Percentiles rank a stretch among this genome's conserved stretches.
These are phyloP conservation scores for Stichodactyla mertensii DNA, from an alignment of 64 coral and sea anemone genomes.

Conservation along the genomic window DNA sequence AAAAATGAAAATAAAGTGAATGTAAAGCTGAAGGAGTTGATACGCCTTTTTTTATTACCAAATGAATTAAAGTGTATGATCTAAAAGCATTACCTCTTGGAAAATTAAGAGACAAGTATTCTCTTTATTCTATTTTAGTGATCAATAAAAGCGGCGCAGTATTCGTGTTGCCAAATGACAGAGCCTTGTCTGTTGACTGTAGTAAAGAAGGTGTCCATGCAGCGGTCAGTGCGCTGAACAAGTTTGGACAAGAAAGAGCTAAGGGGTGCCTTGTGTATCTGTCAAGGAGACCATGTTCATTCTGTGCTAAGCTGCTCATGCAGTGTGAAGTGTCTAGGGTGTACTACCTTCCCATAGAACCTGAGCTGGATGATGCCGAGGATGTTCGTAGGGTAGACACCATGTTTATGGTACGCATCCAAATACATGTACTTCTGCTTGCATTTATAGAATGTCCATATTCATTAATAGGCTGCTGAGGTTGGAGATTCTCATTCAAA, in stretches of 20 bases:
- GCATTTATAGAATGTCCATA: neutral
- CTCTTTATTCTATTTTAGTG: neutral
- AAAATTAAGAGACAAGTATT: neutral
- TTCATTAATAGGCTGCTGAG: too few relatives aligned
- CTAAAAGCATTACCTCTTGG: too few relatives aligned
- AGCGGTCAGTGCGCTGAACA: slow-evolving; percentile 25
- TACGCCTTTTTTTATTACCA: neutral
- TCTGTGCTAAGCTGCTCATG: slow-evolving; percentile 37
- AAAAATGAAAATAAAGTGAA: too few relatives aligned
- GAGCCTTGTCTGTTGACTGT: slow-evolving; percentile 34
- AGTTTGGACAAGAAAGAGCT: slow-evolving; percentile 38
- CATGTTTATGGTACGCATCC: slow-evolving; percentile 1
- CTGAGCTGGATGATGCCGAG: neutral
- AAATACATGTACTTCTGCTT: neutral
- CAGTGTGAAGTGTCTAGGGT: slow-evolving; percentile 10
- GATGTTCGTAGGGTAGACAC: slow-evolving; percentile 11
- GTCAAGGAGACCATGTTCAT: slow-evolving; percentile 40
- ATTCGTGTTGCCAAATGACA: slow-evolving; percentile 22
- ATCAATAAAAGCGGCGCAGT: slow-evolving; percentile 28
- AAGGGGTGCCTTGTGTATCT: slow-evolving; percentile 26
- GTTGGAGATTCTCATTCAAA: too few relatives aligned
- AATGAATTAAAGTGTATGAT: too few relatives aligned
- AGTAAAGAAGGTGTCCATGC: slow-evolving; percentile 45
- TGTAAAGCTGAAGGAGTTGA: too few relatives aligned
- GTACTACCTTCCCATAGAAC: slow-evolving; percentile 31